Evolutionary conservation across 2,797 vertebrate genomes (phyloP).

Genomic region (Fringilla coelebs): DNA sequence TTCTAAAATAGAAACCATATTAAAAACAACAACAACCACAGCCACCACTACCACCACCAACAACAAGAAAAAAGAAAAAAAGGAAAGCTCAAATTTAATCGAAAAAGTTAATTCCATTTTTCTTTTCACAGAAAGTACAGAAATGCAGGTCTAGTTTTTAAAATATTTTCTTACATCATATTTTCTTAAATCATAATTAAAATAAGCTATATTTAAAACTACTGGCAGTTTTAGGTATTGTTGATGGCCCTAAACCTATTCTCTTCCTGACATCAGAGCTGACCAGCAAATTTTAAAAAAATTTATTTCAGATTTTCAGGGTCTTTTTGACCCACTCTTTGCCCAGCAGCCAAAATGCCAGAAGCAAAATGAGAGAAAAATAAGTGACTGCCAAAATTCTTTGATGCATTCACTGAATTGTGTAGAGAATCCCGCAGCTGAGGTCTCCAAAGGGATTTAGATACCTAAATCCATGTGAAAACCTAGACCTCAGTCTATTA

Average conservation of each 20-base stretch:
- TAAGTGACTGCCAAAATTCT: neutral
- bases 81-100: neutral
- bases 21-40: neutral
- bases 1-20: neutral
- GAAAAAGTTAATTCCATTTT: neutral
- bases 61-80: neutral
- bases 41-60: too few relatives aligned
- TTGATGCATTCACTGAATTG: neutral
- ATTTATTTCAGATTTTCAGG: neutral
- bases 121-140: neutral
- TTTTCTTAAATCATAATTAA: too few relatives aligned
- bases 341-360: neutral
- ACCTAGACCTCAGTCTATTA: neutral
- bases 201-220: neutral
- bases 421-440: neutral
- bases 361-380: neutral
- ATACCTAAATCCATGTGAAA: conserved; percentile 1
- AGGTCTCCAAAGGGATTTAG: conserved; percentile 7
- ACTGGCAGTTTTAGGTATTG: neutral
- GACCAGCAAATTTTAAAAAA: neutral
- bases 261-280: neutral
- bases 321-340: neutral
- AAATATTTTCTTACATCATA: neutral
- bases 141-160: neutral
- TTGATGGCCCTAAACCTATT: neutral